These are phyloP conservation scores for Idaea biselata DNA, from an alignment of 2,888 invertebrate genomes.

Conservation along the genomic window DNA sequence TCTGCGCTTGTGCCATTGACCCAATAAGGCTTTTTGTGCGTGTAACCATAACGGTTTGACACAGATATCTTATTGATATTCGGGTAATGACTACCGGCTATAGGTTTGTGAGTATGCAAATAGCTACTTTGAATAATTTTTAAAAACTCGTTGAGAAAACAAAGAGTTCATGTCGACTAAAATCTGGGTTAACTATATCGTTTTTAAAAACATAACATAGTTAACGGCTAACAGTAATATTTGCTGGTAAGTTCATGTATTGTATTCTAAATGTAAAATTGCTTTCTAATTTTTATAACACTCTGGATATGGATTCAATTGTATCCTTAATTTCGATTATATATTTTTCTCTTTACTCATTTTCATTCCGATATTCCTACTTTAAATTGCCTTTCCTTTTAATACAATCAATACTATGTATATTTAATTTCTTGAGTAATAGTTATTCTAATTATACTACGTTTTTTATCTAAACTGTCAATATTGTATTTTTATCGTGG, in stretches of 20 bases:
- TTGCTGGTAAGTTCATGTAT: too few relatives aligned
- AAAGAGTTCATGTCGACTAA: too few relatives aligned
- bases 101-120: slow-evolving; percentile 33
- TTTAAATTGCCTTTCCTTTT: neutral
- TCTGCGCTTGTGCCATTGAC: slow-evolving; percentile 69
- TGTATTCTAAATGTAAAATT: too few relatives aligned
- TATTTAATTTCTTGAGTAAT: neutral
- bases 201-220: too few relatives aligned
- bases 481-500: neutral
- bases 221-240: too few relatives aligned
- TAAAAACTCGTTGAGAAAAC: neutral
- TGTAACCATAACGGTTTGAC: slow-evolving; percentile 64
- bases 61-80: slow-evolving; percentile 74
- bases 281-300: neutral
- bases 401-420: neutral
- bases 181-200: too few relatives aligned
- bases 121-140: slow-evolving; percentile 8
- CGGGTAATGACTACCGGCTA: slow-evolving; percentile 58
- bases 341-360: neutral
- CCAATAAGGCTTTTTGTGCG: slow-evolving; percentile 73
- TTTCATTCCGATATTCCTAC: neutral
- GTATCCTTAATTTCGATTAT: neutral
- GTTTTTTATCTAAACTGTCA: neutral
- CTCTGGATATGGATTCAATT: neutral
- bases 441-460: neutral